These are phyloP conservation scores for Xyliphius kryptos DNA, from an alignment of 2,113 vertebrate species.

Conservation along the genomic window DNA sequence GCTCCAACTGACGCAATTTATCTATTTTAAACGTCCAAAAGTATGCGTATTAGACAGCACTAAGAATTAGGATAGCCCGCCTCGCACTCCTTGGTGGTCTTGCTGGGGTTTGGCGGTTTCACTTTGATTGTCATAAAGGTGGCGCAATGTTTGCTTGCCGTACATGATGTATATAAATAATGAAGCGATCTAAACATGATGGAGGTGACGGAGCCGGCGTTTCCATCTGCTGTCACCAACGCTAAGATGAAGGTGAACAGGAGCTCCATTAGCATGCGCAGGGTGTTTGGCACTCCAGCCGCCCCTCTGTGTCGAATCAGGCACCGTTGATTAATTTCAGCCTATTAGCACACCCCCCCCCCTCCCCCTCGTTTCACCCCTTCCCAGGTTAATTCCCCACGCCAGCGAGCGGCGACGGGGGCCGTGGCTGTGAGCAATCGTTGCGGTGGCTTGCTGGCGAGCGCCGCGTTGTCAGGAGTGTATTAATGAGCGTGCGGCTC, in stretches of 20 bases:
- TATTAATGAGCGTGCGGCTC: slow-evolving; percentile 68
- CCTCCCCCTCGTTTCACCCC: slow-evolving; percentile 47
- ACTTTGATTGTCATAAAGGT: too few relatives aligned
- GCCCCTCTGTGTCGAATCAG: slow-evolving; percentile 66
- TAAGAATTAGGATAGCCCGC: too few relatives aligned
- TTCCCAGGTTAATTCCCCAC: slow-evolving; percentile 71
- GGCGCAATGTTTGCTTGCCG: too few relatives aligned
- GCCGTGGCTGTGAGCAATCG: slow-evolving; percentile 63
- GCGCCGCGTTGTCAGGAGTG: slow-evolving; percentile 69
- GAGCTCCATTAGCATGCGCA: slow-evolving; percentile 65
- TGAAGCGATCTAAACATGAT: too few relatives aligned
- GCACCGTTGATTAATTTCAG: slow-evolving; percentile 76
- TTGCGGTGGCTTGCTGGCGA: slow-evolving; percentile 61
- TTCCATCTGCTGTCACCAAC: slow-evolving; percentile 19
- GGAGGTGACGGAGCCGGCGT: slow-evolving; percentile 3
- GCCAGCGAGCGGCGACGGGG: slow-evolving; percentile 48
- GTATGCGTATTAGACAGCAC: too few relatives aligned
- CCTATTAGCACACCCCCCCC: slow-evolving; percentile 69
- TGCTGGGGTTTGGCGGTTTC: too few relatives aligned
- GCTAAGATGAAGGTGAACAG: slow-evolving; percentile 25
- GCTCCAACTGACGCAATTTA: too few relatives aligned
- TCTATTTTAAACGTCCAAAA: too few relatives aligned
- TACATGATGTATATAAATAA: too few relatives aligned
- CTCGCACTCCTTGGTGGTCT: too few relatives aligned
- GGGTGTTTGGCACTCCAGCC: slow-evolving; percentile 55